Evolutionary conservation across 23 tunicate genomes (phyloP), one percentile per base, ranked within the genome.

Genomic region (Oikopleura vanhoeffeni): DNA sequence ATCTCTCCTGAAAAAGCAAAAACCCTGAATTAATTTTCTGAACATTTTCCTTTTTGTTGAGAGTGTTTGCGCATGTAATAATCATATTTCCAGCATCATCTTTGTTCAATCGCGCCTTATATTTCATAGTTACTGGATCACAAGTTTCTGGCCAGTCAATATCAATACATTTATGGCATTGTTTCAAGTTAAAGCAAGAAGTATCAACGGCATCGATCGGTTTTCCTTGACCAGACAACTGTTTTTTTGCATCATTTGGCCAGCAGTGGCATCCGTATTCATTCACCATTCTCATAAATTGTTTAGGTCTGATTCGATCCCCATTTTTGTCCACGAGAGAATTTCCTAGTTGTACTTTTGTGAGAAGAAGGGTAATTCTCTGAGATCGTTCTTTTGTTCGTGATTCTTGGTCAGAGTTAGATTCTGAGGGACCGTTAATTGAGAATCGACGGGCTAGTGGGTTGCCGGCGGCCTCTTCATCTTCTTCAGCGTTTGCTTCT

Each of bases 201-300:
- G 38, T 2, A 32, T 71, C 79, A 38, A 71, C 36, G 2, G 34
- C 79, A 30, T 71, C 79, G 38, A 71, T 33, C 36, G 79, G 79
- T 2, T 18, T 71, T 28, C 79, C 79, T 18, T 71, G 35, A 38
- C 79, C 79, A 4, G 27, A 13, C 38, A 71, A 71, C 4, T 71
- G 27, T 3, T 71, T 38, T 49, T 49, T 49, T 71, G 27, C 38
- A 28, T 18, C 79, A 13, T 38, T 18, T 33, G 79, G 34, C 79
- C 79, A 71, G 79, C 79, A 71, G 38, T 71, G 35, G 79, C 79
- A 71, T 18, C 79, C 79, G 38, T 71, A 71, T 32, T 71, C 38
- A 38, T 71, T 71, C 4, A 71, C 35, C 36, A 33, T 33, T 30
- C 32, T 30, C 27, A 71, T 71, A 38, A 71, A 71, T 32, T 30